Evolutionary conservation across 1,140 invertebrate species (phyloP).

Genomic region (Lepidurus packardi): DNA sequence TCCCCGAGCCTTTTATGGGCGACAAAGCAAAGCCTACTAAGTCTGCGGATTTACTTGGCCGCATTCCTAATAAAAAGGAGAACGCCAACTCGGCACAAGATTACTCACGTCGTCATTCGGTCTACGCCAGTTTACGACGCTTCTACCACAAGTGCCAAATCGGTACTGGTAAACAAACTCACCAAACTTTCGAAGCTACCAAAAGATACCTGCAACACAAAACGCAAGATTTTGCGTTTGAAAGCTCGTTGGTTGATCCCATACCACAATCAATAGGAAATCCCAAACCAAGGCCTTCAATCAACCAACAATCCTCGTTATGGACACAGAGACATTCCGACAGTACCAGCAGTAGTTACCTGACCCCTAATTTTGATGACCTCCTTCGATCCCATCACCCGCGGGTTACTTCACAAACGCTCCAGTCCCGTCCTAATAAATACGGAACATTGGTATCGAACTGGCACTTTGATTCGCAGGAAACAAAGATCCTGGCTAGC

Average conservation of each 20-base stretch:
- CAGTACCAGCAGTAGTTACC: constrained; percentile 24
- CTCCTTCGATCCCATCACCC: too few species aligned
- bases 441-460: background rate
- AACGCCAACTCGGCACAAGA: background rate
- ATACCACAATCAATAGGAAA: too few species aligned
- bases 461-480: background rate
- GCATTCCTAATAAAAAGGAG: too few species aligned
- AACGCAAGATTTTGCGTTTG: background rate
- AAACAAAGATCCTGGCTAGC: background rate
- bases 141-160: constrained; percentile 7
- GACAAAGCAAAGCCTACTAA: background rate
- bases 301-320: background rate
- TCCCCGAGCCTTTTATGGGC: background rate
- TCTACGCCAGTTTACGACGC: background rate
- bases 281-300: background rate
- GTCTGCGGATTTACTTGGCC: background rate
- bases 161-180: background rate
- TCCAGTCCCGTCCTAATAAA: background rate
- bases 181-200: background rate
- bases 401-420: background rate
- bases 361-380: constrained; percentile 10
- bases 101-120: background rate
- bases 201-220: background rate
- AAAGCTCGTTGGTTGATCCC: background rate
- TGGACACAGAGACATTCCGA: background rate